These are phyloP conservation scores for Psittacula derbiana DNA, from an alignment of 2,797 vertebrate species.

Conservation along the genomic window DNA sequence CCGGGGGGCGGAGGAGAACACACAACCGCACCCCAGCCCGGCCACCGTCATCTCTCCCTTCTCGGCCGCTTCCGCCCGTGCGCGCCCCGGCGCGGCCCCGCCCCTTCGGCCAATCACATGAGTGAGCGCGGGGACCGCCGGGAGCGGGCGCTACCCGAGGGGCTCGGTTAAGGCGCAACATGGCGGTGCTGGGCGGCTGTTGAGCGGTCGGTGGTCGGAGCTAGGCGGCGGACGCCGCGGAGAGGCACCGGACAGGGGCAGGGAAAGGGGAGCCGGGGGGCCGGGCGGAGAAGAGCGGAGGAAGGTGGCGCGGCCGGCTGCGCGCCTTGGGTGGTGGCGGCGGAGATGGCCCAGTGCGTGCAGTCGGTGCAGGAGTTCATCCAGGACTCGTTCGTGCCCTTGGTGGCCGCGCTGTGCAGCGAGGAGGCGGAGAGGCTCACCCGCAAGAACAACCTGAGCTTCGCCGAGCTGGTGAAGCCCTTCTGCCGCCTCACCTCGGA, in stretches of 20 bases:
- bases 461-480: slow-evolving; percentile 91
- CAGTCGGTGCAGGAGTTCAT: slow-evolving; percentile 97
- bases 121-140: slow-evolving; percentile 57
- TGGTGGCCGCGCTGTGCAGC: slow-evolving; percentile 94
- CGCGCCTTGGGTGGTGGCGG: background rate
- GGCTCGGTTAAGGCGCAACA: slow-evolving; percentile 55
- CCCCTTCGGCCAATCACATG: slow-evolving; percentile 61
- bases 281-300: background rate
- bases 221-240: background rate
- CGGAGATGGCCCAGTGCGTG: slow-evolving; percentile 91
- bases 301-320: background rate
- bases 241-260: background rate
- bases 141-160: slow-evolving; percentile 50
- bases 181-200: slow-evolving; percentile 55
- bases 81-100: background rate
- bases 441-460: slow-evolving; percentile 91
- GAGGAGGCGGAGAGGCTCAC: slow-evolving; percentile 91
- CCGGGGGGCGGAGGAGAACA: rapidly evolving
- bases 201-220: background rate
- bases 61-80: background rate
- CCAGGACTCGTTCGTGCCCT: slow-evolving; percentile 95
- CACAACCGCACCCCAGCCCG: rapidly evolving
- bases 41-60: background rate
- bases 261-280: background rate
- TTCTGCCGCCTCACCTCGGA: slow-evolving; percentile 96